Evolutionary conservation across 2,797 vertebrate species (phyloP).

Genomic region (Microchirus variegatus): DNA sequence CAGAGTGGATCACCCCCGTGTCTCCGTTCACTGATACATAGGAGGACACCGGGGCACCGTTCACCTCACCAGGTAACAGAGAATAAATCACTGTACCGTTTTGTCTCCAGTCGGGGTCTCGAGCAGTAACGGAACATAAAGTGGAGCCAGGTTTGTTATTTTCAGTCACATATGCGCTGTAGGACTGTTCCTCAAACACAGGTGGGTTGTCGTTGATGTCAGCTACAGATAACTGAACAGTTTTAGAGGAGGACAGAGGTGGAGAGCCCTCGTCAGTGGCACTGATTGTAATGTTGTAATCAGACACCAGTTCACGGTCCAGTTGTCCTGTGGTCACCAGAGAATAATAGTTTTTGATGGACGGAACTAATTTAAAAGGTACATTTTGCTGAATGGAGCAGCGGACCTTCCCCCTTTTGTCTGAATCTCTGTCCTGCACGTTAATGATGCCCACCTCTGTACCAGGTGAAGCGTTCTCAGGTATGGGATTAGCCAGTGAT

Average conservation of each 20-base stretch:
- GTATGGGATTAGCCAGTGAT: constrained; percentile 67
- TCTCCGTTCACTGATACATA: constrained; percentile 61
- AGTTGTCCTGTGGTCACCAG: constrained; percentile 44
- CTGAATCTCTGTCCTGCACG: constrained; percentile 78
- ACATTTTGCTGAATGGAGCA: constrained; percentile 73
- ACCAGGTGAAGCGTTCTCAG: constrained; percentile 73
- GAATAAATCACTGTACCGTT: constrained; percentile 71
- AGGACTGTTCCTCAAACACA: constrained; percentile 52
- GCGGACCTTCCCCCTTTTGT: constrained; percentile 69
- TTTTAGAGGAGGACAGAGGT: constrained; percentile 64
- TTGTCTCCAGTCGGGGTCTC: constrained; percentile 75
- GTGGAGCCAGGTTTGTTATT: constrained; percentile 63
- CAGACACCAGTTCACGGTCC: constrained; percentile 67
- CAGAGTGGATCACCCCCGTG: constrained; percentile 72
- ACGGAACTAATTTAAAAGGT: constrained; percentile 71
- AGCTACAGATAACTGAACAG: constrained; percentile 53
- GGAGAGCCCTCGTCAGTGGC: constrained; percentile 71
- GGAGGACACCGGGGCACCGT: constrained; percentile 65
- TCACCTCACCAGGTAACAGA: constrained; percentile 49
- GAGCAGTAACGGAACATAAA: constrained; percentile 64
- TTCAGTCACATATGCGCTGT: constrained; percentile 57
- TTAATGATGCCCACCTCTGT: constrained; percentile 73
- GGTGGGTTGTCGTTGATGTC: constrained; percentile 66
- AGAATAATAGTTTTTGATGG: constrained; percentile 83
- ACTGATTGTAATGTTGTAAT: constrained; percentile 68